Evolutionary conservation across 1,140 invertebrate genomes (phyloP).

Genomic region (Manduca sexta): DNA sequence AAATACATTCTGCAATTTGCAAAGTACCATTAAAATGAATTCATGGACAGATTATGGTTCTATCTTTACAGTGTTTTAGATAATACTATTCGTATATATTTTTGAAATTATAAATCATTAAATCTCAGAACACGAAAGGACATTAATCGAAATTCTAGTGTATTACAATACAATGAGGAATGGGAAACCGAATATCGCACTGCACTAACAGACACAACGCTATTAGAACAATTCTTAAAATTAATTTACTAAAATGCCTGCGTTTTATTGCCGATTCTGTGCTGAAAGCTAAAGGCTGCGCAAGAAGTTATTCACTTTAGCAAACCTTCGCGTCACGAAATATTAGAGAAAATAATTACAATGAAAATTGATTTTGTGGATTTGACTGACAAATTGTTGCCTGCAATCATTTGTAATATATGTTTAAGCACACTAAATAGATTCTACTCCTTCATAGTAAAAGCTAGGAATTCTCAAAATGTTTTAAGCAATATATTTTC

Average conservation of each 20-base stretch:
- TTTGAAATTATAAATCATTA: too few relatives aligned
- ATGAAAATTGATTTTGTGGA: not conserved
- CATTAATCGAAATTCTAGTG: too few relatives aligned
- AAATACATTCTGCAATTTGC: too few relatives aligned
- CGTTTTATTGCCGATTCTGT: not conserved
- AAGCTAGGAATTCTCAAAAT: not conserved
- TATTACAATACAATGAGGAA: too few relatives aligned
- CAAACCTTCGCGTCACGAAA: not conserved
- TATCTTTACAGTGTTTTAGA: too few relatives aligned
- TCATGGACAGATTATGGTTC: too few relatives aligned
- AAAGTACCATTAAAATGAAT: too few relatives aligned
- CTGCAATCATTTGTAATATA: not conserved
- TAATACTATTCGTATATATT: too few relatives aligned
- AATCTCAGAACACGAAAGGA: too few relatives aligned
- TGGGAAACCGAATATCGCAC: too few relatives aligned
- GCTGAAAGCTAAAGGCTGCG: not conserved
- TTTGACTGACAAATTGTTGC: not conserved
- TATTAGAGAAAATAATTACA: not conserved
- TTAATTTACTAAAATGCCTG: not conserved
- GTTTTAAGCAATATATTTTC: not conserved
- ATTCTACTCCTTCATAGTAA: not conserved
- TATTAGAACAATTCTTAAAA: too few relatives aligned
- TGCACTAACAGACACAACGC: too few relatives aligned
- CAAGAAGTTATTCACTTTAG: not conserved
- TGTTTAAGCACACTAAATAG: not conserved